phyloP scores from a whole-genome alignment of 2,888 invertebrate genomes.

The Drosophila pullipes region DNA sequence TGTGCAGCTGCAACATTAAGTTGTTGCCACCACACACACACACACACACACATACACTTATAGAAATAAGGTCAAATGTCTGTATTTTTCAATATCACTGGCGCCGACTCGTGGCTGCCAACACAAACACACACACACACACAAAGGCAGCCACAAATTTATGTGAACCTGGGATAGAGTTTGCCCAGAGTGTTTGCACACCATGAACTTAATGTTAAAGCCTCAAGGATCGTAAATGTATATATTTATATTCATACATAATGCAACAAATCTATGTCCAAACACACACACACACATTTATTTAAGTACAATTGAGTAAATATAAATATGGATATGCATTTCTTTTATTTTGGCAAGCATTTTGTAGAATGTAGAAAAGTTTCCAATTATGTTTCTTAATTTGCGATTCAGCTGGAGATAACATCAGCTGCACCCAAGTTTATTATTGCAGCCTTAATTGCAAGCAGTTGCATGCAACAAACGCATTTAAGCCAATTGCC shows the following conservation, averaged over 20 bases:
- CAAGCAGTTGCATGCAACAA: not conserved
- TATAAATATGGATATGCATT: not conserved
- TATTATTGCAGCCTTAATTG: not conserved
- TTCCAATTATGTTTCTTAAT: not conserved
- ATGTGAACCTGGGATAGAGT: slow-evolving; percentile 48
- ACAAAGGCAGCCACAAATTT: slow-evolving; percentile 29
- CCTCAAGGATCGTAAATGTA: slow-evolving; percentile 30
- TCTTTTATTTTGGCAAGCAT: not conserved
- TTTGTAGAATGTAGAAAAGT: not conserved
- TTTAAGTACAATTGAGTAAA: not conserved
- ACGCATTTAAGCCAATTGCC: not conserved
- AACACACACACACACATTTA: not conserved
- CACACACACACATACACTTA: slow-evolving; percentile 8
- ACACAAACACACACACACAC: slow-evolving; percentile 25
- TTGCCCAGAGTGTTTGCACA: slow-evolving; percentile 22
- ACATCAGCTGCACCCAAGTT: not conserved
- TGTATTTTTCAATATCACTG: slow-evolving; percentile 67
- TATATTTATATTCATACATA: not conserved
- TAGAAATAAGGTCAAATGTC: slow-evolving; percentile 64
- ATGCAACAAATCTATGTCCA: slow-evolving; percentile 34
- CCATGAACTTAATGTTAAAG: slow-evolving; percentile 43
- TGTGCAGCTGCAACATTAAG: slow-evolving; percentile 39
- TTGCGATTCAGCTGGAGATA: not conserved
- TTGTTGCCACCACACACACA: slow-evolving; percentile 30
- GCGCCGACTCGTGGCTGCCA: slow-evolving; percentile 54